Percentiles rank a stretch among this genome's conserved stretches.
Evolutionary conservation across 1,140 invertebrate species (phyloP).

Genomic region (Marisa cornuarietis): DNA sequence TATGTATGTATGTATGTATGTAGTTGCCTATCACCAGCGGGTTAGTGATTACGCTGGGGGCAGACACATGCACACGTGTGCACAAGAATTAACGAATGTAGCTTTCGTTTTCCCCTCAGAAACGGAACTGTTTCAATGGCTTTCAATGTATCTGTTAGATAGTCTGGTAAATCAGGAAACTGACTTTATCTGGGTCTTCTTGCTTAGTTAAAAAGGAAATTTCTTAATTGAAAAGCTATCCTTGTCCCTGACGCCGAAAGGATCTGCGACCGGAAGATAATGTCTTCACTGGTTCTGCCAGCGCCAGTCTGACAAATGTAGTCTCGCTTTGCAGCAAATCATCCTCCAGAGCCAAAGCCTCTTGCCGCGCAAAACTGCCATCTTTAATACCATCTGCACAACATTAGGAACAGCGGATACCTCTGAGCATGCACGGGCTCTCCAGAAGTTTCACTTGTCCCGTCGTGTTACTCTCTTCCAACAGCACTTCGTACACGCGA

Average conservation of each 20-base stretch:
- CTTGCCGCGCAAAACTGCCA: background rate
- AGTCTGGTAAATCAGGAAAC: background rate
- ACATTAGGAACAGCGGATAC: slow-evolving; percentile 21
- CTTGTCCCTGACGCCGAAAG: slow-evolving; percentile 1
- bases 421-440: slow-evolving; percentile 58
- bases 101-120: too few relatives aligned
- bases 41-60: too few relatives aligned
- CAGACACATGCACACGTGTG: too few relatives aligned
- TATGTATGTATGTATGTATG: too few relatives aligned
- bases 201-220: background rate
- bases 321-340: background rate
- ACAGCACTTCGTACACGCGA: slow-evolving; percentile 40
- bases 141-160: background rate
- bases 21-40: too few relatives aligned
- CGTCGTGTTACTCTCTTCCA: background rate
- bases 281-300: background rate
- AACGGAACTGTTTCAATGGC: too few relatives aligned
- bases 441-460: slow-evolving; percentile 2
- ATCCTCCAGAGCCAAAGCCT: background rate
- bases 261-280: background rate
- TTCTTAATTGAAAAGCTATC: background rate
- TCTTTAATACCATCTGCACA: slow-evolving; percentile 11
- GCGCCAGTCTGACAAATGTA: background rate
- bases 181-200: background rate
- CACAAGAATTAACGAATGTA: too few relatives aligned